Evolutionary conservation across 2,797 vertebrate species (phyloP), one percentile per base, ranked within the genome.

Genomic region (Dendrocincla tyrannina): DNA sequence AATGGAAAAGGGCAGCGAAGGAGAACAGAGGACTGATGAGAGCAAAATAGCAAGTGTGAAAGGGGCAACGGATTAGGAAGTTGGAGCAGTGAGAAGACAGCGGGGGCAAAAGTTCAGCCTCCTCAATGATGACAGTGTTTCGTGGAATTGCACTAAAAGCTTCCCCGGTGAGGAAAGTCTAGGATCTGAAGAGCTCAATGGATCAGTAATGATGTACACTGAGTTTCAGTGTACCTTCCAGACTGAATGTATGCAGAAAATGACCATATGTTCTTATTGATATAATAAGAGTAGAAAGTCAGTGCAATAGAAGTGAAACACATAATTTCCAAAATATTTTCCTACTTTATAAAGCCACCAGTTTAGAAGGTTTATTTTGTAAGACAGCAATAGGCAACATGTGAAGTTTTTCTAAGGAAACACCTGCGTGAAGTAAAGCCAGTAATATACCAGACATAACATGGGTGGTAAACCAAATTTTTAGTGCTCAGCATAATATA

Each of bases 351-450:
- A 52, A 60, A 88, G 19, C 39, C 42, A 50, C 42, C 60, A 32
- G 16, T 89, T 76, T 63, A 33, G 46, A 50, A 60, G 17, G 12
- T 84, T 93, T 91, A 69, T 84, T 94, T 92, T 66, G n/a, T 41
- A 76, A 86, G 50, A 50, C 35, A 75, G 33, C 60, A 95, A 55
- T 9, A 53, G 39, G 64, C 42, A 78, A 74, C 25, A 64, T 47
- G 16, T 68, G 47, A 85, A 89, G 22, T 53, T 39, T 27, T 87
- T 96, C 42, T 91, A 74, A 95, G 95, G 96, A 97, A 97, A 93
- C 95, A 97, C 96, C 97, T 97, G 97, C 64, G 68, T 70, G 77
- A 67, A 84, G 81, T 74, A 92, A 96, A 95, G 87, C 5, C 32
- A 84, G 52, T 39, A 42, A 33, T 49, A 50, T 83, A 91, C 95